These are phyloP conservation scores for Oncorhynchus tshawytscha DNA, from an alignment of 2,113 vertebrate genomes.

Conservation along the genomic window DNA sequence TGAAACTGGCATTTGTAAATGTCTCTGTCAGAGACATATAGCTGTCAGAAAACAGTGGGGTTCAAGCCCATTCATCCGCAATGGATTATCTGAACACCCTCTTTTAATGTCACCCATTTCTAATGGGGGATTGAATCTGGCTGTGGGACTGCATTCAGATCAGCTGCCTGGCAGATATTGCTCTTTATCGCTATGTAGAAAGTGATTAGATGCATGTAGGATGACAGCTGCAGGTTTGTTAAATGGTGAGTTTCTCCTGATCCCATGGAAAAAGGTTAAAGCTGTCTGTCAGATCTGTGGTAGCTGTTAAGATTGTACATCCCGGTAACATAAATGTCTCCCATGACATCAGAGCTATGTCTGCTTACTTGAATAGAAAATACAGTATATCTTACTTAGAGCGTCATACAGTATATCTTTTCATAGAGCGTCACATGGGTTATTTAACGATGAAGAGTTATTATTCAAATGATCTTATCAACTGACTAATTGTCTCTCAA, in stretches of 20 bases:
- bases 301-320: neutral
- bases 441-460: neutral
- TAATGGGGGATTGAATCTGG: constrained; percentile 39
- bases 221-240: neutral
- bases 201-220: constrained; percentile 18
- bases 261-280: neutral
- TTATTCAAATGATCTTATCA: neutral
- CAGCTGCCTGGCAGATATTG: neutral
- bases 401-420: too few species aligned
- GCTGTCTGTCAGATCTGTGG: neutral
- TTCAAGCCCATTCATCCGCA: neutral
- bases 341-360: neutral
- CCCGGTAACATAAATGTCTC: neutral
- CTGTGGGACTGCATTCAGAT: neutral
- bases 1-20: neutral
- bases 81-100: constrained; percentile 24
- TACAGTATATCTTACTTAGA: neutral
- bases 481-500: constrained; percentile 12
- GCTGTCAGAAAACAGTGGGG: neutral
- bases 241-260: neutral
- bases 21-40: neutral
- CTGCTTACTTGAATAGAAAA: neutral
- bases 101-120: constrained; percentile 43
- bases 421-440: neutral
- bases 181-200: neutral